Evolutionary conservation across 2,113 vertebrate genomes (phyloP), one percentile per base, ranked within the genome.

Genomic region (Hypanus sabinus): DNA sequence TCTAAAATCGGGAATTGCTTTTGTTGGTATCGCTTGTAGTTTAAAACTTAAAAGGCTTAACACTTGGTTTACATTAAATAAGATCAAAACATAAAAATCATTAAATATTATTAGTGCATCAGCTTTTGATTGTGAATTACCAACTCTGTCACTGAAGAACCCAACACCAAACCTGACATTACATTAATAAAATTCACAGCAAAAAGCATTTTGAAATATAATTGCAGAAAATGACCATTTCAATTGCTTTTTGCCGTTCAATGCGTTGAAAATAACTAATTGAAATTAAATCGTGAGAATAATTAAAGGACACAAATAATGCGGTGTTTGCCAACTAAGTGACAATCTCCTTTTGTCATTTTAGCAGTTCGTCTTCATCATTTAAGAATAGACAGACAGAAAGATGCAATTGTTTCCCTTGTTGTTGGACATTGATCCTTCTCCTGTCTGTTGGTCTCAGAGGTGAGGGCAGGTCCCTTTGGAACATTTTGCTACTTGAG

Each of bases 351-450:
- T 71, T 93, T 93, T 46, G 46, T 93, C 91, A 93, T 73, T 38
- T 73, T 36, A 73, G 91, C 24, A 93, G 91, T 93, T 93, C 24
- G 91, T 93, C 91, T 93, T 93, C 91, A 93, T 93, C 91, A 93
- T 93, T 93, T 93, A 93, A 93, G 91, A 93, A 93, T 93, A 46
- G 91, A 93, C 91, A 93, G 91, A 93, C 91, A 94, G 95, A 94
- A 94, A 95, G 95, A 96, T 95, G 96, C 95, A 95, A 95, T 94
- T 46, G 95, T 92, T 87, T 95, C 94, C 95, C 95, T 96, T 95
- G 95, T 96, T 96, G 96, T 96, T 96, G 95, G 96, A 95, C 97
- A 96, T 96, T 94, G 96, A 97, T 96, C 96, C 95, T 96, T 95
- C 94, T 81, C 94, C 95, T 95, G 70, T 95, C 96, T 95, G 95